Conservation (phyloP, 2,888 invertebrate genomes). For the Temnothorax ravouxi region DNA sequence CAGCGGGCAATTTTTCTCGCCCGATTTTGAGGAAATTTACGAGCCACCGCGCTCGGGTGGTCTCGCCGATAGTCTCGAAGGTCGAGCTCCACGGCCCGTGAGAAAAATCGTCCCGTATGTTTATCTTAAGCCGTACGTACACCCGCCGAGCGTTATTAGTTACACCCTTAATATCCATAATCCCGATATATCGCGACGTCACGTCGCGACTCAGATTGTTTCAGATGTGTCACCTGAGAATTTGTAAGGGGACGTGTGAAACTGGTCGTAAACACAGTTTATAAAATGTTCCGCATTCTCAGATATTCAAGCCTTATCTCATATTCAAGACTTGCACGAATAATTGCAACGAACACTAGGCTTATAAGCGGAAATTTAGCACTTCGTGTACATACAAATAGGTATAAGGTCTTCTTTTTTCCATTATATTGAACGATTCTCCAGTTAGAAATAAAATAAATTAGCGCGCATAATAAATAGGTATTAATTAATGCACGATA, state of each 20-base stretch:
- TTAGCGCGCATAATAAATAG: conserved; percentile 15
- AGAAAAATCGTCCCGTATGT: conserved; percentile 58
- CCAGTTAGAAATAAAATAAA: background rate
- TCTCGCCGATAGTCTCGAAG: conserved; percentile 58
- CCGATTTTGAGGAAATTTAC: conserved; percentile 66
- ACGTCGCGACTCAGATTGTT: conserved; percentile 37
- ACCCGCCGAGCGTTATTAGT: conserved; percentile 56
- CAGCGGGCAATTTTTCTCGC: conserved; percentile 64
- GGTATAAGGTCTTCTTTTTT: background rate
- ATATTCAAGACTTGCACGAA: conserved; percentile 13
- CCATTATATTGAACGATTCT: background rate
- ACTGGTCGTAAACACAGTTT: conserved; percentile 18
- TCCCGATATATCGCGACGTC: conserved; percentile 56
- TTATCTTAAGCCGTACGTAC: conserved; percentile 68
- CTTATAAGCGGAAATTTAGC: background rate
- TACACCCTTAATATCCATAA: conserved; percentile 58
- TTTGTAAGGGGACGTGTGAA: conserved; percentile 13
- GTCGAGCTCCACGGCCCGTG: conserved; percentile 19
- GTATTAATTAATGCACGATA: conserved; percentile 2
- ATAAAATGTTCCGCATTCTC: background rate
- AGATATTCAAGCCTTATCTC: conserved; percentile 13
- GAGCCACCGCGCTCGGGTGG: conserved; percentile 59
- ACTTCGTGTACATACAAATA: background rate
- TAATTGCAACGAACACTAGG: background rate
- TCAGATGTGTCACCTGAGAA: conserved; percentile 29